Evolutionary conservation across 2,888 invertebrate genomes (phyloP).

Genomic region (Lasioglossum pauxillum): DNA sequence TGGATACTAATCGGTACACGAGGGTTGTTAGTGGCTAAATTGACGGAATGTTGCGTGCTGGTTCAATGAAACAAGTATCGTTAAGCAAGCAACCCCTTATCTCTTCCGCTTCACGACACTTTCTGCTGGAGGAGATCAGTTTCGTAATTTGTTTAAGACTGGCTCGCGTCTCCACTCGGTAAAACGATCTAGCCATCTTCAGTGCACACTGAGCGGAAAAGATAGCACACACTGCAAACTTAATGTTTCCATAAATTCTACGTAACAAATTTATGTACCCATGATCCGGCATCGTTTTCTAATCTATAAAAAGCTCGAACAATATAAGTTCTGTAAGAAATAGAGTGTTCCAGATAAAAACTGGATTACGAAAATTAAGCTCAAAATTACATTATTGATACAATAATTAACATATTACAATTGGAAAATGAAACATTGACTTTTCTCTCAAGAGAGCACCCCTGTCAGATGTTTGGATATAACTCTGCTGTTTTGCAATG

Average conservation of each 20-base stretch:
- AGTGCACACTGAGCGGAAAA: background rate
- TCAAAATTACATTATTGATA: background rate
- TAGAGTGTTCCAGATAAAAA: background rate
- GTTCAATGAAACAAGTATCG: slow-evolving; percentile 49
- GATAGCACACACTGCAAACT: background rate
- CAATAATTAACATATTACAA: background rate
- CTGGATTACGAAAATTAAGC: background rate
- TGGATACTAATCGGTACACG: slow-evolving; percentile 35
- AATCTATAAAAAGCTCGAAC: background rate
- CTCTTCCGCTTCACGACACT: slow-evolving; percentile 59
- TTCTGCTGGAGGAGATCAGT: slow-evolving; percentile 34
- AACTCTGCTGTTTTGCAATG: background rate
- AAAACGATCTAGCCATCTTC: slow-evolving; percentile 2
- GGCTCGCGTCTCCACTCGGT: slow-evolving; percentile 1
- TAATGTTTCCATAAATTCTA: background rate
- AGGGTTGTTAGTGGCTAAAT: slow-evolving; percentile 35
- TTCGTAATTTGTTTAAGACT: slow-evolving; percentile 37
- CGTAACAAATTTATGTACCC: background rate
- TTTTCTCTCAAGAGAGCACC: background rate
- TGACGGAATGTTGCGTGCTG: slow-evolving; percentile 45
- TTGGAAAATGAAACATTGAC: background rate
- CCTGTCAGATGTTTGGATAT: too few species aligned
- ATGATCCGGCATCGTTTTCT: background rate
- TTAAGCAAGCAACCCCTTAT: slow-evolving; percentile 51
- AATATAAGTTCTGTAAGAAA: background rate